Evolutionary conservation across 1,140 invertebrate species (phyloP).

Genomic region (Zaprionus camerounensis): DNA sequence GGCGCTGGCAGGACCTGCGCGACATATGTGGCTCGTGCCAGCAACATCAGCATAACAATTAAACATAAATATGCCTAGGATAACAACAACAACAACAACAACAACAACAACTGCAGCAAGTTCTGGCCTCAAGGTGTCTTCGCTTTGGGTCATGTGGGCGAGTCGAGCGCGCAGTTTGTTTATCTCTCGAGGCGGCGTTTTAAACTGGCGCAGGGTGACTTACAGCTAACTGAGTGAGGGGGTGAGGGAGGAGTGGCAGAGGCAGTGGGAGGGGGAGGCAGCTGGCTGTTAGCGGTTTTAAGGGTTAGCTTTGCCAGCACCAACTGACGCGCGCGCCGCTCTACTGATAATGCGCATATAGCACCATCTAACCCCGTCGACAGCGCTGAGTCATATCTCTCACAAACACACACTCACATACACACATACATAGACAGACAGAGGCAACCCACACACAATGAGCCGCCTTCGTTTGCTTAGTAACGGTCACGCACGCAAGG

Average conservation of each 20-base stretch:
- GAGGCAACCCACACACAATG: not conserved
- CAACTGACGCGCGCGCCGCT: slow-evolving; percentile 67
- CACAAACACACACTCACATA: not conserved
- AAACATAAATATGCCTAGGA: slow-evolving; percentile 75
- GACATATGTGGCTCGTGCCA: slow-evolving; percentile 79
- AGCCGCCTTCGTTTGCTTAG: slow-evolving; percentile 33
- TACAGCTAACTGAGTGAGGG: slow-evolving; percentile 12
- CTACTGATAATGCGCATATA: slow-evolving; percentile 51
- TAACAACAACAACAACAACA: slow-evolving; percentile 41
- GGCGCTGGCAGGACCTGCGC: slow-evolving; percentile 40
- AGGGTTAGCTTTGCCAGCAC: slow-evolving; percentile 69
- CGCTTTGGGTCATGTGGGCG: slow-evolving; percentile 61
- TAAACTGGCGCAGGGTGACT: slow-evolving; percentile 70
- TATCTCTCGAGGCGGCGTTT: slow-evolving; percentile 38
- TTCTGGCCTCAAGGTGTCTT: slow-evolving; percentile 20
- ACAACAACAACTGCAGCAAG: not conserved
- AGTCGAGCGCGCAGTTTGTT: slow-evolving; percentile 30
- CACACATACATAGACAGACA: not conserved
- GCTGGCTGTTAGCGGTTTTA: slow-evolving; percentile 58
- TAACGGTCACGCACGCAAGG: slow-evolving; percentile 78
- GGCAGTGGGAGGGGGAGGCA: not conserved
- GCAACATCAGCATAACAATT: slow-evolving; percentile 78
- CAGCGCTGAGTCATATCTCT: slow-evolving; percentile 45
- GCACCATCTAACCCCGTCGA: slow-evolving; percentile 36
- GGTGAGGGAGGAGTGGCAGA: not conserved